phyloP scores from a whole-genome alignment of 1,140 invertebrate species.

The Ladona fulva region DNA sequence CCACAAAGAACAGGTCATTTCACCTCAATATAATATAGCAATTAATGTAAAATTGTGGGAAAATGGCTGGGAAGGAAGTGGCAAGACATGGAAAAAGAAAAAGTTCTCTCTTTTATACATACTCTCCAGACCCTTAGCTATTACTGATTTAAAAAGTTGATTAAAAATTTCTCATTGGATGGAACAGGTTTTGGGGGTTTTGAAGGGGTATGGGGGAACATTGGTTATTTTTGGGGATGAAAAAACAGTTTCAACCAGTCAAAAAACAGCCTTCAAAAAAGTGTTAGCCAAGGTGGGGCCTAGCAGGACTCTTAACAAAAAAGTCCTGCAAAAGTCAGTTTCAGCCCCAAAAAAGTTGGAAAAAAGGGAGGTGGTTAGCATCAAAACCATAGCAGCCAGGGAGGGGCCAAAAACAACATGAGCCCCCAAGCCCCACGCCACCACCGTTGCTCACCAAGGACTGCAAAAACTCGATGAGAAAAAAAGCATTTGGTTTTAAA shows the following conservation, averaged over 20 bases:
- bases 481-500: constrained; percentile 4
- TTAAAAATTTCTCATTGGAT: neutral
- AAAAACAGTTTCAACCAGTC: constrained; percentile 23
- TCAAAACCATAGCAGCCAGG: constrained; percentile 3
- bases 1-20: neutral
- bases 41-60: neutral
- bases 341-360: constrained; percentile 4
- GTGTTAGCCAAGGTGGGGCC: neutral
- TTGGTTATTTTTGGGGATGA: constrained; percentile 11
- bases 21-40: neutral
- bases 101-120: constrained; percentile 3
- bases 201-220: neutral
- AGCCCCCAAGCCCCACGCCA: neutral
- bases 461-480: constrained; percentile 9
- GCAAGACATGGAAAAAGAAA: constrained; percentile 13
- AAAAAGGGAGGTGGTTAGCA: constrained; percentile 4
- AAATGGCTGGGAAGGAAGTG: constrained; percentile 6
- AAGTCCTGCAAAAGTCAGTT: neutral
- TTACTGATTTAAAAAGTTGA: constrained; percentile 13
- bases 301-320: neutral
- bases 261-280: constrained; percentile 25
- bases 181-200: neutral
- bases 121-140: constrained; percentile 11
- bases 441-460: neutral
- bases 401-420: constrained; percentile 2